Evolutionary conservation across 2,797 vertebrate species (phyloP), one percentile per base, ranked within the genome.

Genomic region (Enteromius fasciolatus): DNA sequence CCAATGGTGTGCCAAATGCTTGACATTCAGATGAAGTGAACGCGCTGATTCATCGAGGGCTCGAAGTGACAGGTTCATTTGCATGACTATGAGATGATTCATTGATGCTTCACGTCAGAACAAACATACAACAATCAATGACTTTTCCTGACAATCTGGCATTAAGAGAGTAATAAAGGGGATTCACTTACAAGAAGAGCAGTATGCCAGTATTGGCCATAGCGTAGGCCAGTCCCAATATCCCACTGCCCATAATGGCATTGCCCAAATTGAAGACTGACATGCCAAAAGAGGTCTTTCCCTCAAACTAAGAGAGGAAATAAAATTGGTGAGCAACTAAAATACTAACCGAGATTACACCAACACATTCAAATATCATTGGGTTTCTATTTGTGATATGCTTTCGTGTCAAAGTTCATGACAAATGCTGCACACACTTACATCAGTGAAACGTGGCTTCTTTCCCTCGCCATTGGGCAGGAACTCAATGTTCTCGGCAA

Each of bases 241-340:
- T 99, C 76, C 98, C 98, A 8, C 98, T 99, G 90, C 98, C 98
- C 98, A 99, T 99, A 87, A 99, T 99, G 82, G 98, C 98, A 1
- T 99, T 99, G 85, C 98, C 98, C 87, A 99, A 94, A 92, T 99
- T 99, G 94, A 99, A 99, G 87, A 99, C 95, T 0, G 98, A 99
- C 98, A 99, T 98, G 76, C 98, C 97, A 0, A 99, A 98, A 0
- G 98, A 99, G 0, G 97, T 99, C 91, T 99, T 99, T 87, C 98
- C 98, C 93, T 99, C 98, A 28, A 99, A 99, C 98, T 99, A 92
- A 23, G 6, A 79, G 68, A 36, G 69, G 11, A 74, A 74, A 80
- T n/a, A 3, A 69, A 80, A 63, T 17, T 59, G 76, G 82, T 44
- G 79, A 81, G 15, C 76, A 80, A 73, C 36, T 25, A 76, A 54